Conservation (phyloP, 2,113 vertebrate genomes). For the Edolisoma coerulescens region DNA sequence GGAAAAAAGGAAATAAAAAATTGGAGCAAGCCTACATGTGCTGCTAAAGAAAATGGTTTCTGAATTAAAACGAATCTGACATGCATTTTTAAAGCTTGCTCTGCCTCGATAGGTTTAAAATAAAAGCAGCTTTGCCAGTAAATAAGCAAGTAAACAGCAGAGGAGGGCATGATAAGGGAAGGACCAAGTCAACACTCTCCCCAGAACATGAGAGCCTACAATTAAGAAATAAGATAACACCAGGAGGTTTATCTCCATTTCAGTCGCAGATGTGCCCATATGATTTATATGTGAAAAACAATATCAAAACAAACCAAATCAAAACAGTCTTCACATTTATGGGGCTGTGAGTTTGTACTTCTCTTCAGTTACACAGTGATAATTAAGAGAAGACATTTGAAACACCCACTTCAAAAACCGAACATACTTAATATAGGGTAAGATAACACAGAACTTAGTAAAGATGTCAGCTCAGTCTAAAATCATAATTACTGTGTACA, state of each 20-base stretch:
- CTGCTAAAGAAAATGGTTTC: constrained; percentile 16
- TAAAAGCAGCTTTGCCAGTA: constrained; percentile 42
- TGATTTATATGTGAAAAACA: constrained; percentile 64
- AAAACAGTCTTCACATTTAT: constrained; percentile 45
- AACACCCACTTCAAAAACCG: constrained; percentile 68
- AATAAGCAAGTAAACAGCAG: constrained; percentile 44
- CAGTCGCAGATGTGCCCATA: constrained; percentile 45
- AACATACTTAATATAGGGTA: constrained; percentile 66
- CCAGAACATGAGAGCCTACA: constrained; percentile 11
- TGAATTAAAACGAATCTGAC: constrained; percentile 25
- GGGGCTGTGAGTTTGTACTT: constrained; percentile 37
- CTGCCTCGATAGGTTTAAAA: constrained; percentile 22
- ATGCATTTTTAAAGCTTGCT: neutral
- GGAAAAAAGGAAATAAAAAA: neutral
- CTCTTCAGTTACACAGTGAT: constrained; percentile 62
- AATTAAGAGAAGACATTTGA: constrained; percentile 72
- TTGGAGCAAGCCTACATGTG: neutral
- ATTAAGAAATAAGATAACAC: constrained; percentile 63
- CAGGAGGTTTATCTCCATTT: constrained; percentile 6
- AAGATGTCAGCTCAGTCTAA: constrained; percentile 65
- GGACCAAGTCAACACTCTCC: constrained; percentile 37
- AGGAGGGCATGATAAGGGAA: constrained; percentile 22
- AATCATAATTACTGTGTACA: constrained; percentile 71
- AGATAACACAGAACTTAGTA: constrained; percentile 63
- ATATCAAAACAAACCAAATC: constrained; percentile 65